A percentile compares a stretch with the other conserved stretches of the same genome.
Conservation (phyloP, 2,888 invertebrate species). For the Panzeria rudis region DNA sequence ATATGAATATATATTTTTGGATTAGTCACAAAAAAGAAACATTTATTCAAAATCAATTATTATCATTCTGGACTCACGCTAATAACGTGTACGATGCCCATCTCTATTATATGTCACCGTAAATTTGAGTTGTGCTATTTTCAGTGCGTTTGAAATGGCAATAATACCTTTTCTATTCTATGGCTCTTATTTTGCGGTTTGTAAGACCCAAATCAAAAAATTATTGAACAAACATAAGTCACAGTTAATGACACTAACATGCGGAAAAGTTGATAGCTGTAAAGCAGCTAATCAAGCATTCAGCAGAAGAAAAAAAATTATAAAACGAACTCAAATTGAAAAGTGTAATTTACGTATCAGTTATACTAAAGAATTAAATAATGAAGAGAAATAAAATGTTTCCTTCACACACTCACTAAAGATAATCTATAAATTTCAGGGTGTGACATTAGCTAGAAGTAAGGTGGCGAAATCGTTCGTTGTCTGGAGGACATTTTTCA, state of each 20-base stretch:
- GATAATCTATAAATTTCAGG: not conserved
- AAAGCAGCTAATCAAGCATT: not conserved
- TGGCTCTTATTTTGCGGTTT: not conserved
- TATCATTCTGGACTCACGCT: not conserved
- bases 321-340: not conserved
- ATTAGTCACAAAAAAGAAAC: too few species aligned
- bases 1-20: too few species aligned
- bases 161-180: not conserved
- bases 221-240: not conserved
- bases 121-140: not conserved
- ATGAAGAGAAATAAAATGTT: too few species aligned
- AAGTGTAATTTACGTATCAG: too few species aligned
- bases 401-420: too few species aligned
- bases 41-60: too few species aligned
- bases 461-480: not conserved
- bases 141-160: not conserved
- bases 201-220: not conserved
- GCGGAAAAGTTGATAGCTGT: not conserved
- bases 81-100: not conserved
- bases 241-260: not conserved
- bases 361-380: too few species aligned
- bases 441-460: not conserved
- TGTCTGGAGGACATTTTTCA: not conserved
- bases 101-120: not conserved
- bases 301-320: not conserved